phyloP scores from a whole-genome alignment of 2,888 invertebrate species.

The Panzeria rudis region DNA sequence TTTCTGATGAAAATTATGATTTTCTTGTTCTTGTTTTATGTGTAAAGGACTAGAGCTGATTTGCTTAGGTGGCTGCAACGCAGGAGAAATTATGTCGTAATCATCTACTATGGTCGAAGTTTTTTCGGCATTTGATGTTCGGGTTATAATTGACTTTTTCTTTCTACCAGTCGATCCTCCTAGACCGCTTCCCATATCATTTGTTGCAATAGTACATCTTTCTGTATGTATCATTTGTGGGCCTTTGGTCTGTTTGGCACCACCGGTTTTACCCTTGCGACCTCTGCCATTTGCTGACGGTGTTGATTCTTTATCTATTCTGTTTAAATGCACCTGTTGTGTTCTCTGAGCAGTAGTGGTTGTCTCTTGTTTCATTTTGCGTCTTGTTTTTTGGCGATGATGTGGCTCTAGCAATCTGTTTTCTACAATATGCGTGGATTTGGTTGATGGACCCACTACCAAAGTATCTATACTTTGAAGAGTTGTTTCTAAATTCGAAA shows the following conservation, averaged over 20 bases:
- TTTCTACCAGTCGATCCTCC: conserved; percentile 78
- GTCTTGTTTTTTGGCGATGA: conserved; percentile 63
- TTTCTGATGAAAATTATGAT: conserved; percentile 75
- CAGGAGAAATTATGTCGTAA: conserved; percentile 81
- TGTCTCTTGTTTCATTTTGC: conserved; percentile 72
- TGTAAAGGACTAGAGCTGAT: conserved; percentile 81
- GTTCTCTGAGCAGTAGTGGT: conserved; percentile 74
- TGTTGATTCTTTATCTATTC: conserved; percentile 39
- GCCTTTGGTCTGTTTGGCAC: conserved; percentile 81
- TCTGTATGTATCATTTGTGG: conserved; percentile 92
- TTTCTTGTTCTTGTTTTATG: conserved; percentile 79
- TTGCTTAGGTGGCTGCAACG: conserved; percentile 80
- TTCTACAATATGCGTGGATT: conserved; percentile 70
- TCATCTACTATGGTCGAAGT: conserved; percentile 79
- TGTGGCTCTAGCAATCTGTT: conserved; percentile 23
- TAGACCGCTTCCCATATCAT: not conserved
- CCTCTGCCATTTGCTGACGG: conserved; percentile 54
- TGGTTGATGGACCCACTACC: conserved; percentile 78
- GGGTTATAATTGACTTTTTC: conserved; percentile 85
- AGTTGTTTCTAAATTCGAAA: conserved; percentile 84
- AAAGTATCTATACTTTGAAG: conserved; percentile 84
- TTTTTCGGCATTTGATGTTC: conserved; percentile 75
- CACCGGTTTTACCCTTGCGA: conserved; percentile 72
- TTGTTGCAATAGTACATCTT: conserved; percentile 83
- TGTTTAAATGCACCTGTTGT: conserved; percentile 66